Percentiles rank a stretch among this genome's conserved stretches.
These are phyloP conservation scores for Tympanoctomys barrerae DNA, from an alignment of 2,797 vertebrate species.

Conservation along the genomic window DNA sequence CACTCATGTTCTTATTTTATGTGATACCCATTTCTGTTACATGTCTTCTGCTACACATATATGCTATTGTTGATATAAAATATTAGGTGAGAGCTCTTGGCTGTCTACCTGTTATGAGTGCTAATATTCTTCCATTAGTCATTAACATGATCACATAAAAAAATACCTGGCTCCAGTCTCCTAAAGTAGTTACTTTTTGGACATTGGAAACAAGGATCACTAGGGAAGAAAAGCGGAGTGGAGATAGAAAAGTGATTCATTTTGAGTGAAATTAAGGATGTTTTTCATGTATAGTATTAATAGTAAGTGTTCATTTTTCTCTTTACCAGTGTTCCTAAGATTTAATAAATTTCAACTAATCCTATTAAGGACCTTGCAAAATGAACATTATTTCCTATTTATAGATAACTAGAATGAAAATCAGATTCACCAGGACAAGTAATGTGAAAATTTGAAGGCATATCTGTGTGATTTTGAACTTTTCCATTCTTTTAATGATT, in stretches of 20 bases:
- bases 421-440: constrained; percentile 11
- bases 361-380: not conserved
- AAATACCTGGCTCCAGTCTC: constrained; percentile 30
- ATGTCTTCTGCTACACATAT: constrained; percentile 36
- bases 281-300: constrained; percentile 51
- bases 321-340: not conserved
- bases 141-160: constrained; percentile 47
- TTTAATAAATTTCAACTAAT: constrained; percentile 53
- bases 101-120: constrained; percentile 49
- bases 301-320: constrained; percentile 19
- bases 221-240: constrained; percentile 44
- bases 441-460: constrained; percentile 42
- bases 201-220: constrained; percentile 46
- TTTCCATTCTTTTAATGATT: constrained; percentile 52
- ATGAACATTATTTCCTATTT: constrained; percentile 19
- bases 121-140: constrained; percentile 25
- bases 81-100: constrained; percentile 46
- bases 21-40: not conserved
- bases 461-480: not conserved
- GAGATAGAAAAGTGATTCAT: constrained; percentile 43
- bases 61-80: not conserved
- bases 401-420: constrained; percentile 30
- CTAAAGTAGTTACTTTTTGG: constrained; percentile 56
- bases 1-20: constrained; percentile 32
- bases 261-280: constrained; percentile 12